These are phyloP conservation scores for Xestia c-nigrum DNA, from an alignment of 2,888 invertebrate species.

Conservation along the genomic window DNA sequence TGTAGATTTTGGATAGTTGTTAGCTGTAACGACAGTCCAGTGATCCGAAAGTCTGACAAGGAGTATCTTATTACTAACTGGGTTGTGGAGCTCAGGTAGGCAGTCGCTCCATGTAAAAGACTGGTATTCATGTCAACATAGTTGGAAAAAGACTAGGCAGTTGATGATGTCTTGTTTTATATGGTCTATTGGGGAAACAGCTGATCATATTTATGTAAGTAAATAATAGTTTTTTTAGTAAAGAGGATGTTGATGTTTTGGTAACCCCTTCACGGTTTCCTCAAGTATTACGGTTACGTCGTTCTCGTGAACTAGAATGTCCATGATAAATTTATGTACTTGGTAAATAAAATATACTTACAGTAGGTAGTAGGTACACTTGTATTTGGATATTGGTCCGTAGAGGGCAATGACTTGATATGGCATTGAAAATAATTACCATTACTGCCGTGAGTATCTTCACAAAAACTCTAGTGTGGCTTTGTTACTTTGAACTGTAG, in stretches of 20 bases:
- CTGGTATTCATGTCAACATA: too few species aligned
- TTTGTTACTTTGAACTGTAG: not conserved
- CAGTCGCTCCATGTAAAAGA: too few species aligned
- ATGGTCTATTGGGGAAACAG: conserved; percentile 3
- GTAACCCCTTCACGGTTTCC: not conserved
- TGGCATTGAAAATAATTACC: conserved; percentile 30
- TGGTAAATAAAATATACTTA: not conserved
- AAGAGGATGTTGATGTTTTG: not conserved
- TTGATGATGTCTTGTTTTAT: conserved; percentile 8
- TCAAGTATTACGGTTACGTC: not conserved
- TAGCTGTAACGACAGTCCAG: too few species aligned
- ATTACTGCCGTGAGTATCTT: not conserved
- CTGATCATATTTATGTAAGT: not conserved
- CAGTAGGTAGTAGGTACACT: not conserved
- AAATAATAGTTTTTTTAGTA: not conserved
- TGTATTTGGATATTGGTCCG: not conserved
- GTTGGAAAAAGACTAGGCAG: too few species aligned
- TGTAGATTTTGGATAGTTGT: too few species aligned
- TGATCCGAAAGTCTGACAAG: too few species aligned
- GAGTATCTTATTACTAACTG: too few species aligned
- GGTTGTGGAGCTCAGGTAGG: too few species aligned
- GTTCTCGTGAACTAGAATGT: conserved; percentile 3
- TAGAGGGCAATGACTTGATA: conserved; percentile 35
- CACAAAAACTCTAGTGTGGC: not conserved
- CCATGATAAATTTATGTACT: conserved; percentile 9